Percentiles rank a stretch among this genome's conserved stretches.
phyloP scores from a whole-genome alignment of 2,113 vertebrate genomes.

The Catharus minimus region DNA sequence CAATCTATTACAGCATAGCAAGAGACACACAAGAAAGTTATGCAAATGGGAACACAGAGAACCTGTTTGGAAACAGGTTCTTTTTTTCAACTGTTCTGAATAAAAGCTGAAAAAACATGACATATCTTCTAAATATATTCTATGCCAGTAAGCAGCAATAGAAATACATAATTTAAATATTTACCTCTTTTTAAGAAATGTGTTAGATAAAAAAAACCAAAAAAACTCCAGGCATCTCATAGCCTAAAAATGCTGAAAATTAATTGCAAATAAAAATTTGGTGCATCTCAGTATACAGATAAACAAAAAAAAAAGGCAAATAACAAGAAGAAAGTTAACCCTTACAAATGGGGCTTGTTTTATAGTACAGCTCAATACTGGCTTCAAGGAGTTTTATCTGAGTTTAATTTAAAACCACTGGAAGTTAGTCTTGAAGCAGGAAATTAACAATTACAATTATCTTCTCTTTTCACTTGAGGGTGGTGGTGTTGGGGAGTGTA shows the following conservation, averaged over 20 bases:
- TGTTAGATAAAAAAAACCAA: background rate
- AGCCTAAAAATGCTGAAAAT: background rate
- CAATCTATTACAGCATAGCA: background rate
- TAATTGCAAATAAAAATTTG: background rate
- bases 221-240: fast-evolving
- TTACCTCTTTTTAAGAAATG: background rate
- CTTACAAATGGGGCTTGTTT: background rate
- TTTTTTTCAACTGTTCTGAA: background rate
- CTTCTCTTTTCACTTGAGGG: background rate
- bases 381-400: background rate
- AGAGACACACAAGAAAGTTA: background rate
- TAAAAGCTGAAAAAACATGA: background rate
- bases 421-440: background rate
- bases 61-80: background rate
- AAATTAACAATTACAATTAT: background rate
- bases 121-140: background rate
- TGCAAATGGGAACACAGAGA: background rate
- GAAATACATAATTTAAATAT: background rate
- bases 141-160: background rate
- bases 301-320: background rate
- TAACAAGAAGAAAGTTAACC: background rate
- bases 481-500: background rate
- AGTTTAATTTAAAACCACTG: background rate
- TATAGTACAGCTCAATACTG: background rate
- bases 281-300: background rate